Evolutionary conservation across 2,888 invertebrate genomes (phyloP).

Genomic region (Oscheius sp.): DNA sequence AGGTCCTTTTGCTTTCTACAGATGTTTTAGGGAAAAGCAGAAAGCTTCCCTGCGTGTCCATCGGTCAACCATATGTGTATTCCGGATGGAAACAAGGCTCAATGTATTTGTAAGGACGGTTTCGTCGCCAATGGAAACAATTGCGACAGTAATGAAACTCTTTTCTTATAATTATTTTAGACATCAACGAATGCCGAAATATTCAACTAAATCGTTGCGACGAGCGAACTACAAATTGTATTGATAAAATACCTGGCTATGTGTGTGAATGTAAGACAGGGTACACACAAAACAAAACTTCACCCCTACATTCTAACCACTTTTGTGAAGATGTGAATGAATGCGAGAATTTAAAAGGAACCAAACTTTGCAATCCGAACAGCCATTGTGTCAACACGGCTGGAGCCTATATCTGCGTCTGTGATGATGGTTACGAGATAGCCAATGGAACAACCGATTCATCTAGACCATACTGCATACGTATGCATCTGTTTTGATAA

Average conservation of each 20-base stretch:
- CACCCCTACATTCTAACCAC: background rate
- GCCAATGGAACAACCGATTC: conserved; percentile 29
- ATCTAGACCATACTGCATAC: background rate
- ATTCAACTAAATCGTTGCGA: conserved; percentile 14
- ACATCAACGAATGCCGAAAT: conserved; percentile 25
- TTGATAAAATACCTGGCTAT: conserved; percentile 2
- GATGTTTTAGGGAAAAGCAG: conserved; percentile 21
- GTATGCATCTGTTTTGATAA: background rate
- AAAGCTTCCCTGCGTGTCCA: background rate
- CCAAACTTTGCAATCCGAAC: conserved; percentile 24
- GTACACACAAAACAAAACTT: background rate
- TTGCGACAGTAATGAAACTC: conserved; percentile 3
- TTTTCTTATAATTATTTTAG: background rate
- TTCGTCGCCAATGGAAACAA: conserved; percentile 54
- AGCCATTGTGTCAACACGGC: conserved; percentile 79
- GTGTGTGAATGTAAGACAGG: conserved; percentile 14
- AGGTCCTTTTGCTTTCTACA: too few species aligned
- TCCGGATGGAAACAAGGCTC: conserved; percentile 1
- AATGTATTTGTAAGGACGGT: conserved; percentile 59
- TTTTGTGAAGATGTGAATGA: conserved; percentile 61
- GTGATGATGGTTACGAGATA: conserved; percentile 53
- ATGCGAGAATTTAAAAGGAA: conserved; percentile 41
- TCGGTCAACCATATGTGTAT: background rate
- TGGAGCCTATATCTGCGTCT: conserved; percentile 79
- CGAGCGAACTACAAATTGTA: background rate